Evolutionary conservation across 2,888 invertebrate species (phyloP).

Genomic region (Andrena camellia): DNA sequence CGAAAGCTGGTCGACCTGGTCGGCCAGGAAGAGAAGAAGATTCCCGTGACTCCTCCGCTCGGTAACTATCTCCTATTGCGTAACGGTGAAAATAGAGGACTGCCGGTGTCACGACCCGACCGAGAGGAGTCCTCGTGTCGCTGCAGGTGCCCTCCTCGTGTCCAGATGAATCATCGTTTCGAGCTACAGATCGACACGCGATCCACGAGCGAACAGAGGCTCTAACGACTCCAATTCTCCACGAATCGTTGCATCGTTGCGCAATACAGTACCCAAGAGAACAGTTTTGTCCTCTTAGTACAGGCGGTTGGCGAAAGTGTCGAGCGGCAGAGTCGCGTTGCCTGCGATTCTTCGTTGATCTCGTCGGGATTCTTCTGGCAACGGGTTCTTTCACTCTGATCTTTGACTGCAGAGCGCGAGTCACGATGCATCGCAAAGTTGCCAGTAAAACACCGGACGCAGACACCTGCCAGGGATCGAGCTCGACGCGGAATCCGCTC

Average conservation of each 20-base stretch:
- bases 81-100: constrained; percentile 72
- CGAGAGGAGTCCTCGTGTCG: constrained; percentile 32
- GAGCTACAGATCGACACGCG: constrained; percentile 41
- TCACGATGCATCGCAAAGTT: not conserved
- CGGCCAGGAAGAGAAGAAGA: constrained; percentile 63
- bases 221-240: constrained; percentile 29
- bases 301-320: not conserved
- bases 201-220: constrained; percentile 13
- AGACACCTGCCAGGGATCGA: constrained; percentile 40
- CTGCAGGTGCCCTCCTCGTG: constrained; percentile 61
- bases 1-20: constrained; percentile 36
- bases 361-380: not conserved
- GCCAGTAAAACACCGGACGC: not conserved
- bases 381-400: too few species aligned
- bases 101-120: constrained; percentile 64
- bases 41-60: constrained; percentile 28
- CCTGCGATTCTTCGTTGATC: not conserved
- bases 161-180: constrained; percentile 51
- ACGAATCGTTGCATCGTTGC: constrained; percentile 38
- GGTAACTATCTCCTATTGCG: constrained; percentile 61
- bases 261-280: not conserved
- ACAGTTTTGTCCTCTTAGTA: not conserved
- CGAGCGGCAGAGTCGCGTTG: not conserved
- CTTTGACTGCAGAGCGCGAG: not conserved
- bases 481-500: constrained; percentile 42